Conservation (phyloP, 1,140 invertebrate genomes). For the Papilio helenus region DNA sequence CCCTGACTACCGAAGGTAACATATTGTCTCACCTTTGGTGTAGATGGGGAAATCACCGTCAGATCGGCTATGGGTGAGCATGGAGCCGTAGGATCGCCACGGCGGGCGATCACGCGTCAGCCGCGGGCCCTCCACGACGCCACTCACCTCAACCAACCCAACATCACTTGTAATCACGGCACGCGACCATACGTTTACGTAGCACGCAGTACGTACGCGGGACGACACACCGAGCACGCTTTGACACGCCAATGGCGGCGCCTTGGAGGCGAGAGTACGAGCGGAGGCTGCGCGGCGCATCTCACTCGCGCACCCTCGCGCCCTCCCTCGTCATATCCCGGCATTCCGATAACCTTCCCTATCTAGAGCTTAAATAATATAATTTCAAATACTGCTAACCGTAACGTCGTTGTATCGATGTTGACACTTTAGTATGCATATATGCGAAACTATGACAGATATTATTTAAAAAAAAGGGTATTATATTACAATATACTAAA, state of each 20-base stretch:
- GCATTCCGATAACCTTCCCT: constrained; percentile 41
- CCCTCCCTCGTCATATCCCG: constrained; percentile 50
- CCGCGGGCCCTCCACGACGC: constrained; percentile 78
- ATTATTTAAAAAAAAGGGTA: not conserved
- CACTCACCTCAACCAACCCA: constrained; percentile 70
- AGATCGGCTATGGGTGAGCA: constrained; percentile 91
- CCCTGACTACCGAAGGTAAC: not conserved
- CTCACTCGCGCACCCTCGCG: constrained; percentile 70
- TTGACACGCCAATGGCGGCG: constrained; percentile 68
- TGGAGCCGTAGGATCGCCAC: constrained; percentile 84
- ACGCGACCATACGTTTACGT: constrained; percentile 61
- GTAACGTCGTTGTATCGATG: not conserved
- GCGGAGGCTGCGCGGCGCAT: constrained; percentile 78
- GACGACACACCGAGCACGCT: constrained; percentile 57
- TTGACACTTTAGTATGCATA: not conserved
- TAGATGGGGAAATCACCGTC: constrained; percentile 92
- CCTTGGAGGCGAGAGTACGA: constrained; percentile 60
- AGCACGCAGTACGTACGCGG: constrained; percentile 55
- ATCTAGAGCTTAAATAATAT: constrained; percentile 17
- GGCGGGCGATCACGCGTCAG: constrained; percentile 73
- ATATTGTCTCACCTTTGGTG: constrained; percentile 73
- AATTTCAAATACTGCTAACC: not conserved
- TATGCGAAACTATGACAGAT: not conserved
- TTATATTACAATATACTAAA: no score
- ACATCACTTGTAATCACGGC: constrained; percentile 63